Conservation (phyloP, 2,113 vertebrate genomes). For the Raja brachyura region DNA sequence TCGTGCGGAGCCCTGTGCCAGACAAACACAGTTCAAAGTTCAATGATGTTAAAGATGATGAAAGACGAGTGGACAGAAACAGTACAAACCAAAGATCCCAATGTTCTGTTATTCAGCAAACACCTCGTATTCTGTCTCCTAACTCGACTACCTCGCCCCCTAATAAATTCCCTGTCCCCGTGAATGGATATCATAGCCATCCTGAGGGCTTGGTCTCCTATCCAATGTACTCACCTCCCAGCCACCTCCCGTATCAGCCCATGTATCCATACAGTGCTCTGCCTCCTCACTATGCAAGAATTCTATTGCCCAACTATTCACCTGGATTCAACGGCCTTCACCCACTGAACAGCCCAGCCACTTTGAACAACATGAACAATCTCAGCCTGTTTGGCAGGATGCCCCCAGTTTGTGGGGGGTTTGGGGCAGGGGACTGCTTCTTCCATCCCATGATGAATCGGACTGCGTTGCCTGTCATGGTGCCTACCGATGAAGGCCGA, state of each 20-base stretch:
- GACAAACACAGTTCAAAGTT: slow-evolving; percentile 36
- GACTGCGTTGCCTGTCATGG: slow-evolving; percentile 29
- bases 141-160: slow-evolving; percentile 32
- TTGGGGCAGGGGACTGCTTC: slow-evolving; percentile 48
- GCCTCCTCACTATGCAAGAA: slow-evolving; percentile 47
- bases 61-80: slow-evolving; percentile 10
- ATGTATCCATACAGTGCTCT: slow-evolving; percentile 46
- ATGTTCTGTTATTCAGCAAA: slow-evolving; percentile 38
- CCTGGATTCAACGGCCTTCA: slow-evolving; percentile 45
- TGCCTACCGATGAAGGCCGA: slow-evolving; percentile 42
- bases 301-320: slow-evolving; percentile 54
- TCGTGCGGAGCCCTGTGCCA: neutral
- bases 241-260: slow-evolving; percentile 50
- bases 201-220: slow-evolving; percentile 54
- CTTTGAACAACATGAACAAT: neutral
- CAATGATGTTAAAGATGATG: neutral
- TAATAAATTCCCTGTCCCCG: slow-evolving; percentile 49
- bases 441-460: slow-evolving; percentile 43
- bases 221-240: slow-evolving; percentile 52
- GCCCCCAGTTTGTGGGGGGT: slow-evolving; percentile 44
- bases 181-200: slow-evolving; percentile 53
- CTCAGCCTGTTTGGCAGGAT: slow-evolving; percentile 48
- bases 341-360: neutral
- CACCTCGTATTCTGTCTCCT: slow-evolving; percentile 9
- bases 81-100: slow-evolving; percentile 41